Evolutionary conservation across 2,113 vertebrate genomes (phyloP).

Genomic region (Balaeniceps rex): DNA sequence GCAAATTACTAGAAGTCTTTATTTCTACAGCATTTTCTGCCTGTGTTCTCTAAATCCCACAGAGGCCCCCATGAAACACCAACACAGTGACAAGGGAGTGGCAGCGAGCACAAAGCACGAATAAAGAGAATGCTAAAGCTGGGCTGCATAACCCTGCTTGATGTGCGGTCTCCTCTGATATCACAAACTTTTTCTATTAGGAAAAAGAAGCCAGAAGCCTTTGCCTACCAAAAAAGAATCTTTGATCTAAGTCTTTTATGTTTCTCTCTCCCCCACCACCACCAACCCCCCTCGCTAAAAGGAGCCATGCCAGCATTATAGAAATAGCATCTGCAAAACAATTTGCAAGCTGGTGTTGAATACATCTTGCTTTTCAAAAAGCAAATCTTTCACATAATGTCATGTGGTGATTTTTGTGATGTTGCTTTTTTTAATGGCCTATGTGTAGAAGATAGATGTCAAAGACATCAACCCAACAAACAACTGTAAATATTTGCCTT

Average conservation of each 20-base stretch:
- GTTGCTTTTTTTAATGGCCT: conserved; percentile 12
- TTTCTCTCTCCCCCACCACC: background rate
- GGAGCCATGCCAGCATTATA: conserved; percentile 52
- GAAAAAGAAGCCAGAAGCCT: conserved; percentile 68
- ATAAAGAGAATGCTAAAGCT: conserved; percentile 27
- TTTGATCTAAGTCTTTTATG: conserved; percentile 67
- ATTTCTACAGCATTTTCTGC: background rate
- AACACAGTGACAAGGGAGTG: background rate
- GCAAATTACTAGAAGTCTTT: background rate
- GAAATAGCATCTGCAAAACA: conserved; percentile 54
- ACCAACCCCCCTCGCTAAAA: background rate
- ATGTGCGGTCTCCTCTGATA: conserved; percentile 64
- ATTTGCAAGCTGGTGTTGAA: background rate
- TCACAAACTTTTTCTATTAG: conserved; percentile 67
- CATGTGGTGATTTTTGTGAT: conserved; percentile 20
- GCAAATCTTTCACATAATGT: conserved; percentile 28
- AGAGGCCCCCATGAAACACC: background rate
- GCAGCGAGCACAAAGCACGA: conserved; percentile 5
- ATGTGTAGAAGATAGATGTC: background rate
- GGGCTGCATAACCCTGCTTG: conserved; percentile 44
- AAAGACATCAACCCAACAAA: background rate
- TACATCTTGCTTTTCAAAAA: conserved; percentile 32
- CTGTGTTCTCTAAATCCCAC: background rate
- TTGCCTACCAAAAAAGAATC: conserved; percentile 65
- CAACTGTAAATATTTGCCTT: conserved; percentile 36